Evolutionary conservation across 2,888 invertebrate genomes (phyloP).

Genomic region (Oscheius sp.): DNA sequence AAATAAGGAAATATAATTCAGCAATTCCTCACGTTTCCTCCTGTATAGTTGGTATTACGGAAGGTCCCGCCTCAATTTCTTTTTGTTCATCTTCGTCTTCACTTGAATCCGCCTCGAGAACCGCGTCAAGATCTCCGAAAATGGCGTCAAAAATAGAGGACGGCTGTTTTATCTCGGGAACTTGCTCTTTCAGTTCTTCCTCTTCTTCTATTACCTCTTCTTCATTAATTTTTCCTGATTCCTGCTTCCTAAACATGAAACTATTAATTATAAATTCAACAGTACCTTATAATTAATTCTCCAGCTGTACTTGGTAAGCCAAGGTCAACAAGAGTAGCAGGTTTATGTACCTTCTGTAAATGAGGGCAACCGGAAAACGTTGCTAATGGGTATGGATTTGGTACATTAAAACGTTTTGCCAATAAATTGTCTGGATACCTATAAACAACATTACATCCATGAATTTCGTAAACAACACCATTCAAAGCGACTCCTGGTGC

Average conservation of each 20-base stretch:
- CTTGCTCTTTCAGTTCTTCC: conserved; percentile 19
- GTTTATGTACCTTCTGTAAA: conserved; percentile 44
- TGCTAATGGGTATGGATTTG: conserved; percentile 83
- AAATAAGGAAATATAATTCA: not conserved
- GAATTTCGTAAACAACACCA: conserved; percentile 50
- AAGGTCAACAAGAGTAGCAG: conserved; percentile 41
- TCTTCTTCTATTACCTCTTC: too few species aligned
- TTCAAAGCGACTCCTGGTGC: conserved; percentile 78
- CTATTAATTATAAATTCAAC: not conserved
- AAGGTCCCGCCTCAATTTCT: not conserved
- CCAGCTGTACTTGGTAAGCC: conserved; percentile 58
- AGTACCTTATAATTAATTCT: conserved; percentile 40
- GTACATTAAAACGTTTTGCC: conserved; percentile 92
- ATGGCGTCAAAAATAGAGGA: conserved; percentile 50
- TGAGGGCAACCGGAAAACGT: conserved; percentile 51
- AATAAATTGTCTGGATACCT: conserved; percentile 78
- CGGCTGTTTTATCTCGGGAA: conserved; percentile 40
- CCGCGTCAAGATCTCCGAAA: conserved; percentile 37
- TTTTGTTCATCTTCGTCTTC: conserved; percentile 19
- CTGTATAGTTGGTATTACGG: not conserved
- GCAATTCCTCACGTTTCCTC: not conserved
- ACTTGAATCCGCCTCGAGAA: not conserved
- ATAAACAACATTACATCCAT: not conserved
- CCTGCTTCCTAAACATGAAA: conserved; percentile 18
- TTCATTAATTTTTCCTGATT: conserved; percentile 30